A percentile compares a stretch with the other conserved stretches of the same genome.
Conservation (phyloP, 2,113 vertebrate species). For the Dicerorhinus sumatrensis region DNA sequence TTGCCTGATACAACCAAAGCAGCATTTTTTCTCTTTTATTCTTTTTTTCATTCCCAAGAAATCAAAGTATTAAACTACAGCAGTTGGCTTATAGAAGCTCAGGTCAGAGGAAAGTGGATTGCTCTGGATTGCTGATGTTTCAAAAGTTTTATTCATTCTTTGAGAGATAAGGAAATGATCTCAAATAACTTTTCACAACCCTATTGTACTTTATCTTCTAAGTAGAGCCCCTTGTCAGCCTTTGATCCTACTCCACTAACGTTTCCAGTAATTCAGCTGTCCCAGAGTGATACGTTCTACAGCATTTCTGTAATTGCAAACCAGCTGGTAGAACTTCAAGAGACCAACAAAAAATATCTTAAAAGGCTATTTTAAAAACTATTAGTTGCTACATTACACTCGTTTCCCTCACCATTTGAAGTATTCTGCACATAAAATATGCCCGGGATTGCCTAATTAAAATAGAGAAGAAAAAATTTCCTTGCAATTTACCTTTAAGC, state of each 20-base stretch:
- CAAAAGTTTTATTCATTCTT: constrained; percentile 77
- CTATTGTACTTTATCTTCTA: constrained; percentile 69
- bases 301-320: constrained; percentile 39
- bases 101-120: constrained; percentile 61
- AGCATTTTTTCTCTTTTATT: not conserved
- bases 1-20: not conserved
- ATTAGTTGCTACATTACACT: constrained; percentile 66
- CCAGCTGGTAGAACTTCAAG: constrained; percentile 57
- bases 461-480: constrained; percentile 24
- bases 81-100: constrained; percentile 32
- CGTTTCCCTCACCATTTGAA: not conserved
- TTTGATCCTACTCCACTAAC: constrained; percentile 53
- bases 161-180: constrained; percentile 72
- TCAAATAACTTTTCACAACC: constrained; percentile 78
- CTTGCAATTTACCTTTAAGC: constrained; percentile 66
- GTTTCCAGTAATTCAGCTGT: constrained; percentile 36
- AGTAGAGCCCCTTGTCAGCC: constrained; percentile 64
- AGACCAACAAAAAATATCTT: constrained; percentile 66
- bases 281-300: not conserved
- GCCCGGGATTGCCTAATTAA: constrained; percentile 62
- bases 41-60: not conserved
- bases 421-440: constrained; percentile 31
- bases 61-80: constrained; percentile 46
- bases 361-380: constrained; percentile 64
- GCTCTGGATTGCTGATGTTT: constrained; percentile 71